phyloP scores from a whole-genome alignment of 2,113 vertebrate genomes.

The Anser brachyrhynchus region DNA sequence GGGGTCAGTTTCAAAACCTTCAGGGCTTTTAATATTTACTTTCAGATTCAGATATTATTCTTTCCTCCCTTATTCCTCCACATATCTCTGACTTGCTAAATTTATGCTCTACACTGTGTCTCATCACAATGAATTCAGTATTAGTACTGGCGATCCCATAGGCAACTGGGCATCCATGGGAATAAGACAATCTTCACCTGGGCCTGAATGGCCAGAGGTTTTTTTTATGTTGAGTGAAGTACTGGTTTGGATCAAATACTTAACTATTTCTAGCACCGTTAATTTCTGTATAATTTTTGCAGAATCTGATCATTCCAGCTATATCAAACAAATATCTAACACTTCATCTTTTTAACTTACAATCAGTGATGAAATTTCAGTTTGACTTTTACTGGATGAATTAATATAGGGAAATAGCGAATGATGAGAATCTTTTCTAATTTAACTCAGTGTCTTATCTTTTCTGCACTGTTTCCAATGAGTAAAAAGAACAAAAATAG shows the following conservation, averaged over 20 bases:
- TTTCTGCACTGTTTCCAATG: neutral
- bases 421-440: neutral
- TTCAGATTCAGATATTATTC: neutral
- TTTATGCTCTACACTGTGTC: neutral
- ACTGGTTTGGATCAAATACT: neutral
- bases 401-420: neutral
- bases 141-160: fast-evolving
- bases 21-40: neutral
- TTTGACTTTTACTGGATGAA: neutral
- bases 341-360: neutral
- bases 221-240: neutral
- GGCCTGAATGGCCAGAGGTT: neutral
- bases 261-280: too few species aligned
- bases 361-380: neutral
- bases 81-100: neutral
- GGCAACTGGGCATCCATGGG: neutral
- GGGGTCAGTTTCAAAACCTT: neutral
- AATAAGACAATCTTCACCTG: neutral
- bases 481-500: neutral
- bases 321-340: neutral
- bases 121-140: neutral
- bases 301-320: neutral
- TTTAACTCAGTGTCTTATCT: neutral
- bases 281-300: neutral
- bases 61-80: neutral